These are phyloP conservation scores for Candoia aspera DNA, from an alignment of 2,113 vertebrate species.

Conservation along the genomic window DNA sequence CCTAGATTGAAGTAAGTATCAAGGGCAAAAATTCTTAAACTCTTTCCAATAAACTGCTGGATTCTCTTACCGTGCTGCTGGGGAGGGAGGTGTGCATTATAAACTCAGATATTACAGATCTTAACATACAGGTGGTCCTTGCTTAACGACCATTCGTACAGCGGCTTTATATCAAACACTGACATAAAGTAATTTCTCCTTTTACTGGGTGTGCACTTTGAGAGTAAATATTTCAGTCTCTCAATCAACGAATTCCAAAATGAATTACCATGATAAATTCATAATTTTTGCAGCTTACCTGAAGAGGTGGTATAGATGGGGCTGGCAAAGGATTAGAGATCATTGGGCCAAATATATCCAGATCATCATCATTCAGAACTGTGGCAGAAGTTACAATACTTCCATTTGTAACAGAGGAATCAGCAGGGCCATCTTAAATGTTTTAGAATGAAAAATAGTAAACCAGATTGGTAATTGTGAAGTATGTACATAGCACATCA, in stretches of 20 bases:
- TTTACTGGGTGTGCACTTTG: not conserved
- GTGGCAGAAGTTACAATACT: slow-evolving; percentile 64
- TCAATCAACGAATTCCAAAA: not conserved
- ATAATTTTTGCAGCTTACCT: slow-evolving; percentile 66
- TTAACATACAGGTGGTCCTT: not conserved
- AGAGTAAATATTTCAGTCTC: not conserved
- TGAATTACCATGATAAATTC: not conserved
- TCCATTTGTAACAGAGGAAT: slow-evolving; percentile 75
- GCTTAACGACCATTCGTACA: too few relatives aligned
- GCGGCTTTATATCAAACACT: too few relatives aligned
- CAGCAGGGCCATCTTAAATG: slow-evolving; percentile 81
- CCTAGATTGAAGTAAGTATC: not conserved
- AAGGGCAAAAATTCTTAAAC: not conserved
- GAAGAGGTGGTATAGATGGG: slow-evolving; percentile 67
- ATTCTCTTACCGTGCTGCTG: not conserved
- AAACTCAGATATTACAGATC: not conserved
- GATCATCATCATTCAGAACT: slow-evolving; percentile 84
- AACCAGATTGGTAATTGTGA: slow-evolving; percentile 35
- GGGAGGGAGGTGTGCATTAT: not conserved
- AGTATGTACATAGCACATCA: slow-evolving; percentile 9
- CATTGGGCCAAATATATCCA: slow-evolving; percentile 98
- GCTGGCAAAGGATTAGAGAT: slow-evolving; percentile 94
- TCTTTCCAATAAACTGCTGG: not conserved
- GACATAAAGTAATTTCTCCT: not conserved
- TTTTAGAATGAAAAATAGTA: slow-evolving; percentile 33